Conservation (phyloP, 1,140 invertebrate genomes). For the Ectropis grisescens region DNA sequence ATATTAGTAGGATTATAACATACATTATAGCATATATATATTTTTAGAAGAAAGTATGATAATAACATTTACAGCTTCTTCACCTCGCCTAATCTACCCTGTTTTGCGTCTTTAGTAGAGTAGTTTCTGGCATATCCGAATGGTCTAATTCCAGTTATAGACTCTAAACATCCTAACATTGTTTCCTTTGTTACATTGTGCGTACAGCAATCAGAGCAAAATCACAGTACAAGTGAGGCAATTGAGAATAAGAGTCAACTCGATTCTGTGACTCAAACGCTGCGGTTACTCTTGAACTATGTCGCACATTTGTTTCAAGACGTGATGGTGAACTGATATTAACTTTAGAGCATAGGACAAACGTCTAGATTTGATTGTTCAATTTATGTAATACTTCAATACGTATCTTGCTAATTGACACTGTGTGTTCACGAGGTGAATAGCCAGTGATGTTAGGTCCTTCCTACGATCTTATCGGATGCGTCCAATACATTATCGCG, state of each 20-base stretch:
- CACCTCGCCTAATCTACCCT: no score
- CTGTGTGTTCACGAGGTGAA: constrained; percentile 14
- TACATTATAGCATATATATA: no score
- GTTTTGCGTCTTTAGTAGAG: no score
- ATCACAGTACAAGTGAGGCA: constrained; percentile 6
- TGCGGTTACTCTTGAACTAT: constrained; percentile 14
- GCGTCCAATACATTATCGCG: no score
- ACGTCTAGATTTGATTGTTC: constrained; percentile 1
- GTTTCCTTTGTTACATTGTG: no score
- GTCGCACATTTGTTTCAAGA: constrained; percentile 1
- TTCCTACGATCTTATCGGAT: no score
- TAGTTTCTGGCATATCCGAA: no score
- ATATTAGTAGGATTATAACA: no score
- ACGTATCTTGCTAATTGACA: constrained; percentile 18
- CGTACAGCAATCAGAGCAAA: neutral
- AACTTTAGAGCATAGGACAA: neutral
- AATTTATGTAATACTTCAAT: constrained; percentile 4
- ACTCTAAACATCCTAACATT: no score
- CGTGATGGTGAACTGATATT: constrained; percentile 1
- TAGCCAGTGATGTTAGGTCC: constrained; percentile 2
- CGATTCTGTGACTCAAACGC: constrained; percentile 11
- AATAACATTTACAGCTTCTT: no score
- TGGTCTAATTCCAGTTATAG: no score
- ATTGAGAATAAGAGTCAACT: constrained; percentile 16
- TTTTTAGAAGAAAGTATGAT: no score